Evolutionary conservation across 1,140 invertebrate genomes (phyloP).

Genomic region (Sarcophaga peregrina): DNA sequence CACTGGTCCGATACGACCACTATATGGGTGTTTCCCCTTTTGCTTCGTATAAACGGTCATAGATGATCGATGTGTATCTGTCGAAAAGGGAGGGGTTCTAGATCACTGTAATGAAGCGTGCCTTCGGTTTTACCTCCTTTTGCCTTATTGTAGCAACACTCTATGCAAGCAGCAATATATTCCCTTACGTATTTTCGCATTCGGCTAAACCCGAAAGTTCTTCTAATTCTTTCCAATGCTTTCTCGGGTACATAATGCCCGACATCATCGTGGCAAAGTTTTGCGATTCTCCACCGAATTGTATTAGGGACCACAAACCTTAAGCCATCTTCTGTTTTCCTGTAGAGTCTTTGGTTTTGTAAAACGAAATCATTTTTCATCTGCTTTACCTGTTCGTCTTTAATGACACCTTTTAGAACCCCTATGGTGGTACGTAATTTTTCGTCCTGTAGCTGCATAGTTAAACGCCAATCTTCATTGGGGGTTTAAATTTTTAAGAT

Average conservation of each 20-base stretch:
- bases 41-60: no score
- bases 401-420: no score
- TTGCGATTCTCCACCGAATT: no score
- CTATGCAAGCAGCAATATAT: no score
- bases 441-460: slow-evolving; percentile 5
- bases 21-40: slow-evolving; percentile 30
- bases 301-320: no score
- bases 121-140: slow-evolving; percentile 14
- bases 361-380: no score
- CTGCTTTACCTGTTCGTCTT: no score
- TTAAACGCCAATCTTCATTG: neutral
- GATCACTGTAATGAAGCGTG: neutral
- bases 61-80: slow-evolving; percentile 30
- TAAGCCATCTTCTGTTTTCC: no score
- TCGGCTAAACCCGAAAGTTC: slow-evolving; percentile 15
- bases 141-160: no score
- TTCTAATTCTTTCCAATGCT: neutral
- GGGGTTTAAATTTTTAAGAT: neutral
- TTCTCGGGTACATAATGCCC: neutral
- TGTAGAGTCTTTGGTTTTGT: no score
- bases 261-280: no score
- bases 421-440: slow-evolving; percentile 1
- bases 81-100: slow-evolving; percentile 26
- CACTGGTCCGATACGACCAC: neutral
- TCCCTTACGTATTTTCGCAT: no score